Evolutionary conservation across 2,113 vertebrate species (phyloP).

Genomic region (Urocitellus parryii): DNA sequence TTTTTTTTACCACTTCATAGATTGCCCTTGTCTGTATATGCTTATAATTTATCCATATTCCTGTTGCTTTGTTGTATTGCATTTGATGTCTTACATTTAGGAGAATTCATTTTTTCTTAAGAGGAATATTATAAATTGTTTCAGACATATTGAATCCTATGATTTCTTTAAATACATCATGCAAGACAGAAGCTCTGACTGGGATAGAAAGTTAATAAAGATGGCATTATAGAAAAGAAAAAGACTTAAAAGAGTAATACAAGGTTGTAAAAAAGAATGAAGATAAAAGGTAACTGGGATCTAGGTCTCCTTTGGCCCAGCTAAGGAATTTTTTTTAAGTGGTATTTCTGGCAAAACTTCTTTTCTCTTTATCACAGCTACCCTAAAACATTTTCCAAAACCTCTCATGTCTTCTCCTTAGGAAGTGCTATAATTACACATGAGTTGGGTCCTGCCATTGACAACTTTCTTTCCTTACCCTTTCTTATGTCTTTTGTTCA

Average conservation of each 20-base stretch:
- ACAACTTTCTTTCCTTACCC: background rate
- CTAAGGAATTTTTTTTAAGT: background rate
- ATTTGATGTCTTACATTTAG: background rate
- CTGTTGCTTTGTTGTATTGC: background rate
- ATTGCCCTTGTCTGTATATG: background rate
- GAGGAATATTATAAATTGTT: background rate
- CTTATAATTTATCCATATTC: background rate
- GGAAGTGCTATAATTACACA: background rate
- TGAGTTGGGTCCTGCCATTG: background rate
- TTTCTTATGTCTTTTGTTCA: background rate
- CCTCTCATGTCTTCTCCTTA: background rate
- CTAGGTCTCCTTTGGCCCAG: background rate
- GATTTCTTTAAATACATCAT: background rate
- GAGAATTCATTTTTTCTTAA: background rate
- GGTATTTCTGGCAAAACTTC: background rate
- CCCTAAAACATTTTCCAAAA: background rate
- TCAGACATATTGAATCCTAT: too few relatives aligned
- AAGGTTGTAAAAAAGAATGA: background rate
- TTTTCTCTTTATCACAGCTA: background rate
- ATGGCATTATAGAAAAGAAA: background rate
- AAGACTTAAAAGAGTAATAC: background rate
- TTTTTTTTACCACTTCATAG: background rate
- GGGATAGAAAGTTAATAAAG: background rate
- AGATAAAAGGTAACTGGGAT: background rate
- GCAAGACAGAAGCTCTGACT: background rate